Conservation (phyloP, 2,113 vertebrate genomes). For the Rhegmatorhina hoffmannsi region DNA sequence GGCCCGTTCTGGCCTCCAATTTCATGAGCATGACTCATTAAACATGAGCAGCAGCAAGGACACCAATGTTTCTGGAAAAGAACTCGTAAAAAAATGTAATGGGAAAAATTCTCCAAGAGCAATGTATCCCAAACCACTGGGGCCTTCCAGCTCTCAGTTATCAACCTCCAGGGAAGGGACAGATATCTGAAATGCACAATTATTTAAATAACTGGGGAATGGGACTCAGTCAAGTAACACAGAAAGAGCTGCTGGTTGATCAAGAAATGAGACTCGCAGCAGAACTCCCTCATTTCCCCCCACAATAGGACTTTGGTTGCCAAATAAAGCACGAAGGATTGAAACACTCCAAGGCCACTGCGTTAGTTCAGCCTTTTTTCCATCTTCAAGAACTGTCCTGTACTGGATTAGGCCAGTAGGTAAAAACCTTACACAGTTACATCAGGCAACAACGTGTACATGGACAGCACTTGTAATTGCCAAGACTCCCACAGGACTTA, state of each 20-base stretch:
- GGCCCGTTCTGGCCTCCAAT: neutral
- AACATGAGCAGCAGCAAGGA: neutral
- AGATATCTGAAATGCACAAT: neutral
- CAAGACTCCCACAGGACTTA: neutral
- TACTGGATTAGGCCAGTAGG: neutral
- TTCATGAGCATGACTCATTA: conserved; percentile 13
- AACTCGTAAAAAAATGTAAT: neutral
- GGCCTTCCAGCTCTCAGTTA: neutral
- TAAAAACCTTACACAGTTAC: neutral
- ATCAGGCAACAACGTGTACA: neutral
- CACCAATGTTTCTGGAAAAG: neutral
- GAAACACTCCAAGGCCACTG: neutral
- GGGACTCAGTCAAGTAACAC: neutral
- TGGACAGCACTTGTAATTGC: neutral
- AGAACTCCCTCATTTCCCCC: neutral
- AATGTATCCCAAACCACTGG: neutral
- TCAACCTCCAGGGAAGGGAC: neutral
- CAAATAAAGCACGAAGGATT: neutral
- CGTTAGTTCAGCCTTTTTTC: neutral
- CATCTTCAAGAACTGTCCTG: neutral
- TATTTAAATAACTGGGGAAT: neutral
- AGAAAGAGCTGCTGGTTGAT: neutral
- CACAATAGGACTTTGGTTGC: neutral
- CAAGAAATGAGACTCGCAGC: neutral
- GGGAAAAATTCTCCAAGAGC: neutral